Percentiles rank a stretch among this genome's conserved stretches.
phyloP scores from a whole-genome alignment of 2,797 vertebrate genomes.

The Typhlichthys subterraneus region DNA sequence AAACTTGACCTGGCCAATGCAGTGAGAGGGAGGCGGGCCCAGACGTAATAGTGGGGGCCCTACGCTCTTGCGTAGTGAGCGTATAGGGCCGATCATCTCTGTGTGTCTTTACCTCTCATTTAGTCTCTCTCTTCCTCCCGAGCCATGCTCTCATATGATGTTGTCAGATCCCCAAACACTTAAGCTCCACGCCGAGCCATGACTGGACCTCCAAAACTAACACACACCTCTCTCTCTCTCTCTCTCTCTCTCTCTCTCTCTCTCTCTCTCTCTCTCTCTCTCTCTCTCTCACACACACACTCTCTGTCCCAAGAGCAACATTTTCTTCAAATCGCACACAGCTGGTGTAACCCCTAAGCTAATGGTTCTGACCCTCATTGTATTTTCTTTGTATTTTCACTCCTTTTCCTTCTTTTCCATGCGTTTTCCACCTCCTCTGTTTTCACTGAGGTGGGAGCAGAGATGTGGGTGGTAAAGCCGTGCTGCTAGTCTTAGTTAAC shows the following conservation, averaged over 20 bases:
- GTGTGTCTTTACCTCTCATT: slow-evolving; percentile 12
- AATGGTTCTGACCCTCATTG: slow-evolving; percentile 39
- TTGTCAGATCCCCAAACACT: slow-evolving; percentile 65
- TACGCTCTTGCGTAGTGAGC: no score
- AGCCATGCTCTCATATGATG: slow-evolving; percentile 49
- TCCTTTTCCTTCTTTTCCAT: slow-evolving; percentile 24
- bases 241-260: not conserved
- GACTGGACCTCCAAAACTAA: slow-evolving; percentile 68
- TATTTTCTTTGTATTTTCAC: slow-evolving; percentile 41
- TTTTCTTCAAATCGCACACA: slow-evolving; percentile 69
- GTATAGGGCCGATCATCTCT: slow-evolving; percentile 12
- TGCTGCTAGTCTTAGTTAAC: not conserved
- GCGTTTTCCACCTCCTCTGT: not conserved
- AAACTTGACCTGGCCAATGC: no score
- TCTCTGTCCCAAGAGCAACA: slow-evolving; percentile 67
- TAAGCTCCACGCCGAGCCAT: slow-evolving; percentile 59
- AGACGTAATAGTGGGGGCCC: no score
- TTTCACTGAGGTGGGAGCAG: not conserved
- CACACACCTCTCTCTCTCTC: slow-evolving; percentile 8
- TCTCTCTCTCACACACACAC: slow-evolving; percentile 2
- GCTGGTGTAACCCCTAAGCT: slow-evolving; percentile 65
- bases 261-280: not conserved
- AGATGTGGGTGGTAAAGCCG: not conserved
- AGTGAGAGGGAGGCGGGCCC: no score
- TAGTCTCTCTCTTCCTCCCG: slow-evolving; percentile 18